Evolutionary conservation across 2,113 vertebrate genomes (phyloP).

Genomic region (Riparia riparia): DNA sequence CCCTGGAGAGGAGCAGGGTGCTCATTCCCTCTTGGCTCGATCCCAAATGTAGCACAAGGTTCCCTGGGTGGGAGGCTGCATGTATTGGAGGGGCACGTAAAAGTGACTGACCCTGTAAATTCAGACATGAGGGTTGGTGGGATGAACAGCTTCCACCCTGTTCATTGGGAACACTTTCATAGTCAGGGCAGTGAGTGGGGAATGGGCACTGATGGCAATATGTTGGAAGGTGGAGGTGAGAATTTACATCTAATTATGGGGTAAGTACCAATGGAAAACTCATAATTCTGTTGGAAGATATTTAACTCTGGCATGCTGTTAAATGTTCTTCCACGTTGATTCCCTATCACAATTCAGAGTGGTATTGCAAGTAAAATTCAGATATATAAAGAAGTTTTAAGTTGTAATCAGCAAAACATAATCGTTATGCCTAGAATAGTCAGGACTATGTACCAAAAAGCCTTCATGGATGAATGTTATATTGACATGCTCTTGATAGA

Average conservation of each 20-base stretch:
- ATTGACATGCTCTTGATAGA: neutral
- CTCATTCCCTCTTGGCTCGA: neutral
- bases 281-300: neutral
- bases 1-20: neutral
- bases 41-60: neutral
- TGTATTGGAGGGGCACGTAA: accelerated
- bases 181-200: neutral
- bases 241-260: neutral
- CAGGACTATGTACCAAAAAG: neutral
- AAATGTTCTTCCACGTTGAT: neutral
- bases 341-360: neutral
- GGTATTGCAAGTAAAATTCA: neutral
- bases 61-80: neutral
- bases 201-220: neutral
- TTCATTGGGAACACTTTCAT: neutral
- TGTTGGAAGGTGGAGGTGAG: neutral
- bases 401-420: neutral
- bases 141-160: neutral
- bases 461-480: neutral
- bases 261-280: constrained; percentile 7
- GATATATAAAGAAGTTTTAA: neutral
- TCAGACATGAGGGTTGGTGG: accelerated
- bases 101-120: neutral
- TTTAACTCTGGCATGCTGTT: neutral
- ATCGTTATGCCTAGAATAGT: neutral